Conservation (phyloP, 2,797 vertebrate genomes). For the Anguilla anguilla region DNA sequence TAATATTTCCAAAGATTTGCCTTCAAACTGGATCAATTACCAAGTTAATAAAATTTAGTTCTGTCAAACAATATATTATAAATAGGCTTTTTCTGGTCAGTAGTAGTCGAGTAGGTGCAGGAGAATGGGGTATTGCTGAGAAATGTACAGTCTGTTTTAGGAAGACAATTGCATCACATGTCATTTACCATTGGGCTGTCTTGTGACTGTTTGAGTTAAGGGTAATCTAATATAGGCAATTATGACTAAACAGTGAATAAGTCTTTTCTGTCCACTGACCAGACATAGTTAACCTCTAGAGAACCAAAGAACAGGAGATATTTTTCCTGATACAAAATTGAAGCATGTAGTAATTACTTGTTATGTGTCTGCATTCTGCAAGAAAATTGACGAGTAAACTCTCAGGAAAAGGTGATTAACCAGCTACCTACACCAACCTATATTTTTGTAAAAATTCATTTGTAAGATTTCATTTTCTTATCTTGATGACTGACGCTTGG, state of each 20-base stretch:
- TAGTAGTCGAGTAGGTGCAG: neutral
- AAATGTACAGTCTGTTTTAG: slow-evolving; percentile 26
- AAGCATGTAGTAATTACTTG: slow-evolving; percentile 27
- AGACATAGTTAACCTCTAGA: slow-evolving; percentile 33
- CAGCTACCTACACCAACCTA: slow-evolving; percentile 34
- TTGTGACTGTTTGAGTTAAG: slow-evolving; percentile 46
- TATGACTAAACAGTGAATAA: slow-evolving; percentile 43
- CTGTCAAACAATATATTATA: neutral
- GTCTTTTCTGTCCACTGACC: slow-evolving; percentile 44
- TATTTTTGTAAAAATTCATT: neutral
- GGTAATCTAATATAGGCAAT: slow-evolving; percentile 56
- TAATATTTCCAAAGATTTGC: neutral
- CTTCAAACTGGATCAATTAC: neutral
- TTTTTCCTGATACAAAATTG: slow-evolving; percentile 60
- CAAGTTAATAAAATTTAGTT: neutral
- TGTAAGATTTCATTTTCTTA: neutral
- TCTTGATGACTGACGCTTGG: slow-evolving; percentile 6
- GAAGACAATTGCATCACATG: slow-evolving; percentile 47
- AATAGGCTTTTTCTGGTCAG: neutral
- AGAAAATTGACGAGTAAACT: slow-evolving; percentile 42
- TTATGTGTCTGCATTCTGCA: slow-evolving; percentile 33
- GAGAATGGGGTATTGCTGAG: neutral
- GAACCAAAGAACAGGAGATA: slow-evolving; percentile 35
- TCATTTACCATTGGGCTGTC: slow-evolving; percentile 43
- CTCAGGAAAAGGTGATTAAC: slow-evolving; percentile 60